Conservation (phyloP, 2,888 invertebrate genomes). For the Fragum sueziense region DNA sequence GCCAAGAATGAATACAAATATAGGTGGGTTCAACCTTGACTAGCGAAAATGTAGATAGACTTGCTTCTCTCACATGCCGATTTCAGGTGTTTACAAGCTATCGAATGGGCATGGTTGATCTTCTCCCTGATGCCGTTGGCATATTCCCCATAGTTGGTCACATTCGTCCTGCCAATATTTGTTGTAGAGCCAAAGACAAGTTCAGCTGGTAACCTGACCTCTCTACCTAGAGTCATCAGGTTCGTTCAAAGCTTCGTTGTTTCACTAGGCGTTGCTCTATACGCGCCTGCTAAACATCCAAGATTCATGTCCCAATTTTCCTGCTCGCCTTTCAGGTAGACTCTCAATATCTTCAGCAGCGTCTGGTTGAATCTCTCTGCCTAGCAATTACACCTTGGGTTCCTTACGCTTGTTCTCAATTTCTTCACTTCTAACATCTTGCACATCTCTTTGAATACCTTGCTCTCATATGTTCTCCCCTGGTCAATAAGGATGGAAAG, state of each 20-base stretch:
- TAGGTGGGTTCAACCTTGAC: no score
- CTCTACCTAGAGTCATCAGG: conserved; percentile 34
- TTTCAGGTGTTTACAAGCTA: no score
- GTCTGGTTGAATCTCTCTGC: conserved; percentile 49
- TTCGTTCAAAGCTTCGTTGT: conserved; percentile 5
- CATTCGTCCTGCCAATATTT: background rate
- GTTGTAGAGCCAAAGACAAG: conserved; percentile 21
- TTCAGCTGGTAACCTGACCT: conserved; percentile 31
- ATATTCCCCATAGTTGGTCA: background rate
- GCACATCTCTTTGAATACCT: conserved; percentile 29
- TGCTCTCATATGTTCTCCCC: conserved; percentile 47
- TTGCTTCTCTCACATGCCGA: no score
- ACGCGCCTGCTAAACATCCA: conserved; percentile 52
- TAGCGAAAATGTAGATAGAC: no score
- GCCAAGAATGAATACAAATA: no score
- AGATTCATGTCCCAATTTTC: conserved; percentile 56
- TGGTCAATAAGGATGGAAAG: conserved; percentile 34
- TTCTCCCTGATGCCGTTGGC: background rate
- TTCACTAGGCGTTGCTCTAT: conserved; percentile 46
- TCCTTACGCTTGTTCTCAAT: conserved; percentile 36
- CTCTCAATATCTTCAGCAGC: conserved; percentile 44
- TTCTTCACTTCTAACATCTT: conserved; percentile 30
- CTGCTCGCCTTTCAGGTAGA: conserved; percentile 49
- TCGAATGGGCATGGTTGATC: background rate
- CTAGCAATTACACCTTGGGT: conserved; percentile 51